Conservation (phyloP, 2,113 vertebrate genomes). For the Aix galericulata region DNA sequence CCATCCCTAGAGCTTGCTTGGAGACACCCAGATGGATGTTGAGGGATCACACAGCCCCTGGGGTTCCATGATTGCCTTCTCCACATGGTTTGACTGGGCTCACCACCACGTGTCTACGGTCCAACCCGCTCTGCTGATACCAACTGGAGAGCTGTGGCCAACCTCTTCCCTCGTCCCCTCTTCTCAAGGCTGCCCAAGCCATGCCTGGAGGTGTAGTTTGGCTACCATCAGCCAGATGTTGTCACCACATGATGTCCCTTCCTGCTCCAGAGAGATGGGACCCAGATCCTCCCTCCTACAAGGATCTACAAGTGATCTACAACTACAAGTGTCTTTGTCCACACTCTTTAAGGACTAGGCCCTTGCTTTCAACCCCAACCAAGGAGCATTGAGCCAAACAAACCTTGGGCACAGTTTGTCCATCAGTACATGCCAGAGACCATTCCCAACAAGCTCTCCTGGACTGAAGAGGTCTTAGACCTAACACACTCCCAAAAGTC, state of each 20-base stretch:
- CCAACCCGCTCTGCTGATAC: not conserved
- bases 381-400: not conserved
- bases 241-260: not conserved
- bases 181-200: not conserved
- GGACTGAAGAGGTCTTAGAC: not conserved
- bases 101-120: not conserved
- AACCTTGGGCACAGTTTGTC: not conserved
- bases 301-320: not conserved
- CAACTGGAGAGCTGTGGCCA: not conserved
- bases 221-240: not conserved
- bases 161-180: not conserved
- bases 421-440: not conserved
- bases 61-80: not conserved
- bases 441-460: not conserved
- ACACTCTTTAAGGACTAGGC: not conserved
- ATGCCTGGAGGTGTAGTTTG: not conserved
- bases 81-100: too few relatives aligned
- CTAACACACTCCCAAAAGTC: not conserved
- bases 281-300: not conserved
- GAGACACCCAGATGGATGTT: not conserved
- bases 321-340: not conserved
- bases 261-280: not conserved
- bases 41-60: not conserved
- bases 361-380: fast-evolving
- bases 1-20: not conserved